phyloP scores from a whole-genome alignment of 1,140 invertebrate species.

The Teleopsis dalmanni region DNA sequence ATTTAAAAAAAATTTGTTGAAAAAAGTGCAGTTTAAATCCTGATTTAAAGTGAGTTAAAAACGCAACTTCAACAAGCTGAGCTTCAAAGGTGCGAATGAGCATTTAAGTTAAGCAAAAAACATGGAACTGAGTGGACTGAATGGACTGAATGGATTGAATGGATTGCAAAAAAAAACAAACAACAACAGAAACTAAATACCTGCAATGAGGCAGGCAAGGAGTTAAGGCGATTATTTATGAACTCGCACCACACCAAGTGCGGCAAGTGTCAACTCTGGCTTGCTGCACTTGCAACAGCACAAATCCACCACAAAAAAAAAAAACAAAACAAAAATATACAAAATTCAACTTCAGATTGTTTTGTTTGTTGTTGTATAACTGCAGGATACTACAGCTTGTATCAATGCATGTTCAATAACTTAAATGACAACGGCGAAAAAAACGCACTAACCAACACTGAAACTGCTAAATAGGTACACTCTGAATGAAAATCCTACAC shows the following conservation, averaged over 20 bases:
- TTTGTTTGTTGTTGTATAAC: background rate
- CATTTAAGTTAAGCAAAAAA: constrained; percentile 5
- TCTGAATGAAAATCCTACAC: no score
- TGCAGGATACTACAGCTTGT: constrained; percentile 28
- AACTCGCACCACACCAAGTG: constrained; percentile 4
- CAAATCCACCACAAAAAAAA: background rate
- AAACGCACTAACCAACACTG: no score
- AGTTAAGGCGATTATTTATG: constrained; percentile 12
- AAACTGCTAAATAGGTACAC: no score
- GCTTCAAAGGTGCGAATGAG: constrained; percentile 3
- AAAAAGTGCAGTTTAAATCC: no score
- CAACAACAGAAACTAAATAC: no score
- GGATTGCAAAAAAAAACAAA: no score
- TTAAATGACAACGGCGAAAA: constrained; percentile 36
- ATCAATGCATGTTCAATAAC: constrained; percentile 43
- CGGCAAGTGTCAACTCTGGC: constrained; percentile 7
- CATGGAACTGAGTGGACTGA: no score
- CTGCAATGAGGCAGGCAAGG: no score
- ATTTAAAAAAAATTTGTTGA: no score
- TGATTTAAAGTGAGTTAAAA: background rate
- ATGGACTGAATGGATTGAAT: no score
- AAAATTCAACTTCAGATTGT: no score
- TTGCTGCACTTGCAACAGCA: background rate
- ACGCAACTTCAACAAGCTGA: background rate
- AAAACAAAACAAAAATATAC: background rate